phyloP scores from a whole-genome alignment of 2,888 invertebrate genomes.

The Amphimallon solstitiale region DNA sequence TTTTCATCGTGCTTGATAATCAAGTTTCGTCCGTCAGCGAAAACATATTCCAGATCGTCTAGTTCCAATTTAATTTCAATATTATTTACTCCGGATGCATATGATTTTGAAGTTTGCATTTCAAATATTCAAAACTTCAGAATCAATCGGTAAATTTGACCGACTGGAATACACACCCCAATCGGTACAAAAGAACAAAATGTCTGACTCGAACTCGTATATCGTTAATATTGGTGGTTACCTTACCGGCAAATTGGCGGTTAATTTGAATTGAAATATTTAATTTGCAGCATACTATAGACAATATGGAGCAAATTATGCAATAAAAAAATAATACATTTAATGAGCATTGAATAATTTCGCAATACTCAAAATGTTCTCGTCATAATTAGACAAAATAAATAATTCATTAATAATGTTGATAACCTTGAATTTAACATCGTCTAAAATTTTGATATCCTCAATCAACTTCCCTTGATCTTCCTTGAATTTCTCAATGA shows the following conservation, averaged over 20 bases:
- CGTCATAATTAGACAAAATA: slow-evolving; percentile 13
- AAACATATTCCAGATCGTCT: slow-evolving; percentile 34
- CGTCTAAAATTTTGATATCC: not conserved
- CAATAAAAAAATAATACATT: not conserved
- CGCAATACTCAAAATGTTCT: not conserved
- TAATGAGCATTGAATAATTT: slow-evolving; percentile 13
- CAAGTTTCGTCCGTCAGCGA: slow-evolving; percentile 18
- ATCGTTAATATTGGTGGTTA: not conserved
- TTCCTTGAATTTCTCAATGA: slow-evolving; percentile 6
- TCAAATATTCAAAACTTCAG: slow-evolving; percentile 36
- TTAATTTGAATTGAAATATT: not conserved
- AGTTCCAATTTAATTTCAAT: slow-evolving; percentile 20
- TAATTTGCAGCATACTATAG: too few species aligned
- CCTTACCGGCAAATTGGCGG: slow-evolving; percentile 12
- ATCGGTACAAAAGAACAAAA: slow-evolving; percentile 46
- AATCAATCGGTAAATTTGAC: slow-evolving; percentile 39
- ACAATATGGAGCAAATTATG: too few species aligned
- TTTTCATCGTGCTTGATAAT: slow-evolving; percentile 10
- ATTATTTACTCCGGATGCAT: not conserved
- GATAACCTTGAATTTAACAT: not conserved
- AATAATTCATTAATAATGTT: slow-evolving; percentile 19
- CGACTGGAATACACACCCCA: slow-evolving; percentile 34
- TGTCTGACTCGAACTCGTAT: slow-evolving; percentile 27
- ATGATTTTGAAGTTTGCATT: slow-evolving; percentile 35
- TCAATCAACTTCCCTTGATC: slow-evolving; percentile 1